These are phyloP conservation scores for Pyrrhosoma nymphula DNA, from an alignment of 2,888 invertebrate genomes.

Conservation along the genomic window DNA sequence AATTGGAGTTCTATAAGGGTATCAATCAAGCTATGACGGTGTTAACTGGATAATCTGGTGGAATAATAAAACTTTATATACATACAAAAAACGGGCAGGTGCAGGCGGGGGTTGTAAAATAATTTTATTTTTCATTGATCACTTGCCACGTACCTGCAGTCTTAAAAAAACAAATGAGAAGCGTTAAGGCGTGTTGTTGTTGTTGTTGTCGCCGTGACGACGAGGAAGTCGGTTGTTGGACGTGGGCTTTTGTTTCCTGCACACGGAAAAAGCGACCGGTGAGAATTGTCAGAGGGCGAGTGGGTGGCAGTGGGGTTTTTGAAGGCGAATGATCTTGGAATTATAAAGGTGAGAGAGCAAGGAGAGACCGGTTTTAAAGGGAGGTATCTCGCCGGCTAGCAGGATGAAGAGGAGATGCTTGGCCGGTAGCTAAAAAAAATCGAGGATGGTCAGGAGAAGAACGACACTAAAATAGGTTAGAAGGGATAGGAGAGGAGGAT, in stretches of 20 bases:
- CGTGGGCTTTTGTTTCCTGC: background rate
- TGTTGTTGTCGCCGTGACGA: background rate
- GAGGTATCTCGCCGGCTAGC: background rate
- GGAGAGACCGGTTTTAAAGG: background rate
- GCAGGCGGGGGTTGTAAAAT: background rate
- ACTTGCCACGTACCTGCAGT: conserved; percentile 60
- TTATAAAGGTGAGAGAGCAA: background rate
- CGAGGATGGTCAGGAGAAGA: background rate
- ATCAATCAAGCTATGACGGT: background rate
- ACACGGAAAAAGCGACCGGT: background rate
- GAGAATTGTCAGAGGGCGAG: background rate
- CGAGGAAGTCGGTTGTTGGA: background rate
- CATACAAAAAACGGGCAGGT: background rate
- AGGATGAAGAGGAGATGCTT: background rate
- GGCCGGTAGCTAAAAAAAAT: background rate
- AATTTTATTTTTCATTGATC: conserved; percentile 51
- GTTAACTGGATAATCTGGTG: background rate
- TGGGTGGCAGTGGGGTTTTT: background rate
- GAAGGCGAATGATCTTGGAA: too few species aligned
- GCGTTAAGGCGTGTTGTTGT: conserved; percentile 65
- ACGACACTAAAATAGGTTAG: background rate
- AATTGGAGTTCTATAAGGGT: background rate
- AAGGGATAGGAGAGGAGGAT: background rate
- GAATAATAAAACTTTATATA: background rate
- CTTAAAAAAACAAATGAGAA: conserved; percentile 57